Percentiles rank a stretch among this genome's conserved stretches.
Evolutionary conservation across 2,113 vertebrate genomes (phyloP).

Genomic region (Pogonocichla stellata): DNA sequence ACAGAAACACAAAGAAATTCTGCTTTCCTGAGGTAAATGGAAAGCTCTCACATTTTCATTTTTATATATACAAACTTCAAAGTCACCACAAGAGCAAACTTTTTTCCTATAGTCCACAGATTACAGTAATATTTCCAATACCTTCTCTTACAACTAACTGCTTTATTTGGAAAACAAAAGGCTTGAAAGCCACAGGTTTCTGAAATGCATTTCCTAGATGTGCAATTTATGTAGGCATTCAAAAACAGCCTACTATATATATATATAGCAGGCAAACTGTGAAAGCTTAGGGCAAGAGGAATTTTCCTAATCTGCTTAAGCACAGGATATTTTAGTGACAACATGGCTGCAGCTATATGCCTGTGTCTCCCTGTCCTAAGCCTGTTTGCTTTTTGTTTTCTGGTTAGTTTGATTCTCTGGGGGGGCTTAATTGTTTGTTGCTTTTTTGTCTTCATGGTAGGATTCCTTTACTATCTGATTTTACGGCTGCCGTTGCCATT

Average conservation of each 20-base stretch:
- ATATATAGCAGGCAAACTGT: background rate
- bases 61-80: background rate
- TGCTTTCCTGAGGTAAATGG: background rate
- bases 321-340: conserved; percentile 9
- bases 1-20: background rate
- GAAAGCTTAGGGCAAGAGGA: conserved; percentile 11
- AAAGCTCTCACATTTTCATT: background rate
- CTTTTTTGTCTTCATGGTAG: conserved; percentile 27
- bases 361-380: conserved; percentile 44
- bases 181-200: background rate
- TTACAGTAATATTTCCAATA: background rate
- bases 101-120: background rate
- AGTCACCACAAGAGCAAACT: background rate
- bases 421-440: conserved; percentile 39
- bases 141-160: background rate
- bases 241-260: background rate
- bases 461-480: conserved; percentile 40
- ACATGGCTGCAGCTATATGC: conserved; percentile 37
- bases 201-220: background rate
- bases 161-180: background rate
- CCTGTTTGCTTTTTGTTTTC: conserved; percentile 57
- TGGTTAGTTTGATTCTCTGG: conserved; percentile 61
- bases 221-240: background rate
- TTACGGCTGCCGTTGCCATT: conserved; percentile 33
- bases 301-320: conserved; percentile 60